Base-by-base conservation (phyloP, 2,113 vertebrate species). In the Myanophis thanlyinensis region DNA sequence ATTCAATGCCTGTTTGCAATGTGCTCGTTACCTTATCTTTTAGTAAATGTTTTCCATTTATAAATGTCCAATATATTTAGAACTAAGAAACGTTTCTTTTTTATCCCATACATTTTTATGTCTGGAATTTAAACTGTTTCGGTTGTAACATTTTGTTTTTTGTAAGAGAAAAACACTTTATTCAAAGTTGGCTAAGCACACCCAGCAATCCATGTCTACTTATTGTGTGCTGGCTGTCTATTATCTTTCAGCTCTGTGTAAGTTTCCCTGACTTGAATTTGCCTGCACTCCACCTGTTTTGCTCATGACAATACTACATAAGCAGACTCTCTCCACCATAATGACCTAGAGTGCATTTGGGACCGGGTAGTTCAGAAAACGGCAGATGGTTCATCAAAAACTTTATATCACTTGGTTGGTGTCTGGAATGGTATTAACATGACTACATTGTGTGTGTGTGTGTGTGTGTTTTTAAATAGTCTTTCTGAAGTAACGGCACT, bases 261-360 rank as follows among this genome's bases (percentile, higher is more conserved):
- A 92, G 20, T 40, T 59, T 11, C 89, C 89, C 23, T 46, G 35
- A 95, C 73, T 93, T 96, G 88, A 92, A 94, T 93, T 95, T 94
- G 94, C 93, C 91, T 89, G 91, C 91, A 87, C n/a, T n/a, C 35
- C 35, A 80, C 35, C 35, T 44, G 73, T 44, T 80, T 93, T 30
- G 30, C 18, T 0, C 0, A 30, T 91, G 94, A 89, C 94, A 94
- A 89, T 87, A 59, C 48, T 88, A 86, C 91, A 93, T 92, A 90
- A 91, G 53, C 62, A 86, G 0, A 0, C 35, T 90, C 80, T 90
- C 80, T 73, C n/a, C 5, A 1, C 94, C 94, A 67, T 95, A 35
- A 87, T 84, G 93, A 87, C 89, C 87, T 0, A 0, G 94, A 92
- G 91, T 56, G n/a, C 88, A 0, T 23, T 67, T 93, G 47, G 90